Evolutionary conservation across 2,797 vertebrate species (phyloP).

Genomic region (Pampus argenteus): DNA sequence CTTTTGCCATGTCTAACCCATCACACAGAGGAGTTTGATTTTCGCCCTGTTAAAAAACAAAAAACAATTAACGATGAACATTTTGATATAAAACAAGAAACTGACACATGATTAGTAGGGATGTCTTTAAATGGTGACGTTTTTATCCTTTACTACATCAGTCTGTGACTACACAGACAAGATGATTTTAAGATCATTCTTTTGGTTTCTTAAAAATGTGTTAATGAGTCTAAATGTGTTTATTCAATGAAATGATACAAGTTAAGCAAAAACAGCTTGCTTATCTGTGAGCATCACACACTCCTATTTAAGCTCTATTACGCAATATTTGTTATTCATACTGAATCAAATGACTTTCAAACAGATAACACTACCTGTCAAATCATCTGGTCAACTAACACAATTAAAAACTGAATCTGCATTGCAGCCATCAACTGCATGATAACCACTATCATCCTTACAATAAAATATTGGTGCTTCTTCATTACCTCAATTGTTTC

Average conservation of each 20-base stretch:
- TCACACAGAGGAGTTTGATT: background rate
- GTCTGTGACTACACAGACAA: background rate
- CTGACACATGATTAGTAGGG: background rate
- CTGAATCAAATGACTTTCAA: background rate
- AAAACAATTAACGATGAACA: background rate
- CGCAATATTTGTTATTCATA: background rate
- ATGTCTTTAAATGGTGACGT: background rate
- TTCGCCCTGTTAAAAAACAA: slow-evolving; percentile 46
- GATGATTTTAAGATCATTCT: background rate
- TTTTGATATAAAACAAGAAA: background rate
- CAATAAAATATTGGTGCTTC: background rate
- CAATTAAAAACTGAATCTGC: background rate
- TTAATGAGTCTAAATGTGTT: no score
- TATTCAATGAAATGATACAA: background rate
- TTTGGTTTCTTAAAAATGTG: background rate
- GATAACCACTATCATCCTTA: background rate
- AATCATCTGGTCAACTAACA: background rate
- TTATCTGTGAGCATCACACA: background rate
- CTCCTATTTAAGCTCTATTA: background rate
- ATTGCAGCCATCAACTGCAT: no score
- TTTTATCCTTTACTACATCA: background rate
- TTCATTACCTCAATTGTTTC: slow-evolving; percentile 63
- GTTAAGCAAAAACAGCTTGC: background rate
- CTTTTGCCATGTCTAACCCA: slow-evolving; percentile 23
- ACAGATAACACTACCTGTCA: no score